Conservation (phyloP, 2,797 vertebrate species). For the Hipposideros larvatus region DNA sequence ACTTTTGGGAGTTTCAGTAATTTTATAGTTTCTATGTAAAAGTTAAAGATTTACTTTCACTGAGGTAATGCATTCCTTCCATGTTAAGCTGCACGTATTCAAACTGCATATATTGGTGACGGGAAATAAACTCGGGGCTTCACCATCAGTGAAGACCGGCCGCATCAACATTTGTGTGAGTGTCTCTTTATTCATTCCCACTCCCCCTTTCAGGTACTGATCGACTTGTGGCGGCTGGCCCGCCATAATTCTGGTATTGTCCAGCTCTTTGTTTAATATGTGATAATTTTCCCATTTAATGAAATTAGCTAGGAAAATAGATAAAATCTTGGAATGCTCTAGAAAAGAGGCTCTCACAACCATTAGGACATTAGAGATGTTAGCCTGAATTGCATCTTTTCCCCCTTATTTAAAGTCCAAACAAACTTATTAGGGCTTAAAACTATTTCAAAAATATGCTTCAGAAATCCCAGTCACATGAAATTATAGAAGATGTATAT, state of each 20-base stretch:
- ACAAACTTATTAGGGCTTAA: background rate
- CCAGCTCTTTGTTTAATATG: background rate
- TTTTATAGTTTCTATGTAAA: no score
- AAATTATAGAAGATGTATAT: conserved; percentile 19
- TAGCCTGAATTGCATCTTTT: background rate
- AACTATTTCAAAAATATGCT: conserved; percentile 36
- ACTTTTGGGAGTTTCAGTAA: no score
- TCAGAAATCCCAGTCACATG: conserved; percentile 28
- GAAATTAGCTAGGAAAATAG: background rate
- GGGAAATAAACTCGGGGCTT: no score
- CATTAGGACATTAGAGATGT: background rate
- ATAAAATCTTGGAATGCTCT: background rate
- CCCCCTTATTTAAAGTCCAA: background rate
- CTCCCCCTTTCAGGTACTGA: no score
- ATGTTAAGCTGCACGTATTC: no score
- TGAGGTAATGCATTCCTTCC: no score
- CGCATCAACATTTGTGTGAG: no score
- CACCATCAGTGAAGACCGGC: no score
- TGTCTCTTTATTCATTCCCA: no score
- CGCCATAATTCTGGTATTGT: background rate
- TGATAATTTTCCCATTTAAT: conserved; percentile 6
- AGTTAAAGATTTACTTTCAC: no score
- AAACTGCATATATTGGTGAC: no score
- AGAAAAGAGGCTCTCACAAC: background rate
- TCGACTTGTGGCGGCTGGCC: no score